A percentile compares a stretch with the other conserved stretches of the same genome.
phyloP scores from a whole-genome alignment of 2,113 vertebrate genomes.

The Microcebus lehilahytsara region DNA sequence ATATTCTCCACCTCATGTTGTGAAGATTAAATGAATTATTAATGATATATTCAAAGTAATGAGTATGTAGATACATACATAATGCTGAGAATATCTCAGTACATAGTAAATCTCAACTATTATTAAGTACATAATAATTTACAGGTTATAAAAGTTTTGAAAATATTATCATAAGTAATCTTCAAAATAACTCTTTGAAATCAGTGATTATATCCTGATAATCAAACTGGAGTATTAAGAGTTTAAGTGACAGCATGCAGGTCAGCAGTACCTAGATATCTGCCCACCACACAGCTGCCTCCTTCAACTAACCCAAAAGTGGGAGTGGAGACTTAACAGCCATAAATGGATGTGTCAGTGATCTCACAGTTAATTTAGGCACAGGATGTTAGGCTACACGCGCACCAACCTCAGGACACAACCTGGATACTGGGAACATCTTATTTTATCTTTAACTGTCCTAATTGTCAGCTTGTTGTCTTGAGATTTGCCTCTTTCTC shows the following conservation, averaged over 20 bases:
- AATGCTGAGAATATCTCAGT: background rate
- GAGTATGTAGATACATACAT: background rate
- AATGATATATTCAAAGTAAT: background rate
- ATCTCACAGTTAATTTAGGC: background rate
- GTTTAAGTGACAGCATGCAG: background rate
- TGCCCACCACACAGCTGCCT: background rate
- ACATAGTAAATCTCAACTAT: background rate
- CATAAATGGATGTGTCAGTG: background rate
- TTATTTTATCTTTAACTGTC: background rate
- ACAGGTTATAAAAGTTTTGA: background rate
- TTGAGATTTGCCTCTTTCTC: background rate
- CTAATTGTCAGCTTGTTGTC: background rate
- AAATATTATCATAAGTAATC: background rate
- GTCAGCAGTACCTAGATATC: background rate
- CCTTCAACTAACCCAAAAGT: background rate
- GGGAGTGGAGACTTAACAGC: background rate
- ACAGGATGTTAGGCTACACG: background rate
- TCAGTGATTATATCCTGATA: background rate
- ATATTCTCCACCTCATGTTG: background rate
- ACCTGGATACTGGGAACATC: background rate
- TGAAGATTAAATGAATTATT: background rate
- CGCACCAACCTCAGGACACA: background rate
- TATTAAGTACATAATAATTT: background rate
- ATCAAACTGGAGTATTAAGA: background rate
- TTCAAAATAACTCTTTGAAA: conserved; percentile 19